Evolutionary conservation across 2,888 invertebrate species (phyloP).

Genomic region (Ophion obscuratus): DNA sequence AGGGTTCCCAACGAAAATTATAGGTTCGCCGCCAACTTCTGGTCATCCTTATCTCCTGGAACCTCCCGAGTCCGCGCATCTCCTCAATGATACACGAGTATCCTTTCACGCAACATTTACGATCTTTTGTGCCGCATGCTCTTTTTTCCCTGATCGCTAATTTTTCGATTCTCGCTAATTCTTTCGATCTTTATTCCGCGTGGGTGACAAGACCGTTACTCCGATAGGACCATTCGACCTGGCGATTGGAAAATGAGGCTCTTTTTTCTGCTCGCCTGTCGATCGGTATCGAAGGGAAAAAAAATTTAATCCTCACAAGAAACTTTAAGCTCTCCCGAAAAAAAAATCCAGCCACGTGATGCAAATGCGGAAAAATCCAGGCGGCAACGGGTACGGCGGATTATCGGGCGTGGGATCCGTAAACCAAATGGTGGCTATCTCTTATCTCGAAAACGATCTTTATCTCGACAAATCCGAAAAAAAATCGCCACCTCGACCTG

Average conservation of each 20-base stretch:
- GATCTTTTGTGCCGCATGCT: neutral
- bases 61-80: constrained; percentile 17
- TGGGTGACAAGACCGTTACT: neutral
- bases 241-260: neutral
- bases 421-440: constrained; percentile 54
- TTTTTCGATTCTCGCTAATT: neutral
- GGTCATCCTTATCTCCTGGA: constrained; percentile 54
- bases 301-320: neutral
- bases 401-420: constrained; percentile 58
- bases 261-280: neutral
- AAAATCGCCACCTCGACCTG: neutral
- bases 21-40: constrained; percentile 69
- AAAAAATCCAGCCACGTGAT: constrained; percentile 6
- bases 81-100: constrained; percentile 6
- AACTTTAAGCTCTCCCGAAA: neutral
- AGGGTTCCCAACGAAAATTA: constrained; percentile 69
- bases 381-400: neutral
- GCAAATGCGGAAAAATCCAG: neutral
- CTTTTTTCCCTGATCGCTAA: neutral
- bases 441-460: constrained; percentile 18
- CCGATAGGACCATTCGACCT: neutral
- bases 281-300: neutral
- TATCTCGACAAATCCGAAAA: neutral
- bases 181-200: neutral
- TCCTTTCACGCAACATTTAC: constrained; percentile 1